Base-by-base conservation (phyloP, 2,113 vertebrate species). In the Atrichornis clamosus region DNA sequence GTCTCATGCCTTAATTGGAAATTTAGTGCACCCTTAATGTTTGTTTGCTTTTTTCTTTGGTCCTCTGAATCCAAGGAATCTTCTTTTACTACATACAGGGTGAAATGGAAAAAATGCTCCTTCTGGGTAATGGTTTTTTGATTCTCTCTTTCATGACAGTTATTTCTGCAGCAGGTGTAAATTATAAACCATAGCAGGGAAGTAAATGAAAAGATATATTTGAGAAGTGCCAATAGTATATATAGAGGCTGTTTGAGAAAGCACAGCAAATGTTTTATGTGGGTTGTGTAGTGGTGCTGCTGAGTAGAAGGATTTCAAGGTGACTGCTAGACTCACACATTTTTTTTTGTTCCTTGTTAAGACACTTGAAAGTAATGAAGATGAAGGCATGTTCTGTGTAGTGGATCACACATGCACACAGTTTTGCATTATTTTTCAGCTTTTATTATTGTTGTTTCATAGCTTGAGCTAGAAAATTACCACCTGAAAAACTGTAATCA, bases 401-500 rank as follows among this genome's bases (percentile, higher is more conserved):
- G 46, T 58, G n/a, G 33, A 84, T 81, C 37, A 62, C 21, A 89
- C 0, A 1, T n/a, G 20, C 24, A 28, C 18, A 37, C 6, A 46
- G 41, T 81, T 73, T 86, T 62, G 37, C 33, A 14, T 86, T 52
- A 65, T 94, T 59, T 94, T 92, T 95, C 44, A 58, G 44, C 63
- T 85, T 93, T 82, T 93, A 15, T 87, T 90, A 50, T 95, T 95
- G 52, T 91, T 89, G 52, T 94, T 94, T 93, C 46, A 30, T 92
- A 99, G 99, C 99, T 99, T 96, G 99, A 99, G 96, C 96, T 98
- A 49, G 99, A 99, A 97, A 99, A 99, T 97, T 98, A 98, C 93
- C 98, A 98, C 84, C 94, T 99, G 95, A 99, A 98, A 97, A 96
- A 92, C 90, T 97, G 96, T 59, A 99, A 99, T 95, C 92, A 97